Evolutionary conservation across 2,113 vertebrate genomes (phyloP).

Genomic region (Xenopus borealis): DNA sequence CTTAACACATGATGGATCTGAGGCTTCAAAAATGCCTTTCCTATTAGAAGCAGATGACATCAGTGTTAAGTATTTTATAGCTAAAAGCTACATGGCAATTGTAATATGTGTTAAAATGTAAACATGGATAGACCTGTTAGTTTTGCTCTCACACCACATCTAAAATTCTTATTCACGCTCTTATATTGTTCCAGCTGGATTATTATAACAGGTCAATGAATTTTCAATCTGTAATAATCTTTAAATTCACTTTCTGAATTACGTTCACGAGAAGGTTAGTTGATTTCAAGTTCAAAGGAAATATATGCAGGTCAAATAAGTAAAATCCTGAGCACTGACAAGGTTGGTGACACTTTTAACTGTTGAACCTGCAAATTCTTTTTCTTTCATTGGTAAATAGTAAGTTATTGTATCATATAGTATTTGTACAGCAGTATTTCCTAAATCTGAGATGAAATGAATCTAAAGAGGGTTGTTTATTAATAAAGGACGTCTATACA

Average conservation of each 20-base stretch:
- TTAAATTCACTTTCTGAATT: background rate
- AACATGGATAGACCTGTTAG: conserved; percentile 1
- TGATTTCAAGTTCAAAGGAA: too few relatives aligned
- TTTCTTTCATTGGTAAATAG: too few relatives aligned
- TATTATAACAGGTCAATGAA: background rate
- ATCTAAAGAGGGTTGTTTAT: too few relatives aligned
- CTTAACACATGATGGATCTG: background rate
- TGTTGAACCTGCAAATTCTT: too few relatives aligned
- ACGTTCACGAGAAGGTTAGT: too few relatives aligned
- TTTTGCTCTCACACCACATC: background rate
- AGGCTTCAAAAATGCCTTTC: background rate
- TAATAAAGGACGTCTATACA: too few relatives aligned
- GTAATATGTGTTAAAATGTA: background rate
- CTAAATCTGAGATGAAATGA: too few relatives aligned
- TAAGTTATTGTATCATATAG: too few relatives aligned
- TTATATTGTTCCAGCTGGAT: background rate
- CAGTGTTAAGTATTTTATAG: conserved; percentile 1
- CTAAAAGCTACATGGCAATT: background rate
- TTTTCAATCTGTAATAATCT: background rate
- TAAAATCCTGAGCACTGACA: too few relatives aligned
- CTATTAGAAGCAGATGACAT: background rate
- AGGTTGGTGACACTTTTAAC: too few relatives aligned
- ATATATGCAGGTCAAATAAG: too few relatives aligned
- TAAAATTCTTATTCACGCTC: background rate
- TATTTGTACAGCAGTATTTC: too few relatives aligned